Evolutionary conservation across 2,113 vertebrate genomes (phyloP).

Genomic region (Etia nguti): DNA sequence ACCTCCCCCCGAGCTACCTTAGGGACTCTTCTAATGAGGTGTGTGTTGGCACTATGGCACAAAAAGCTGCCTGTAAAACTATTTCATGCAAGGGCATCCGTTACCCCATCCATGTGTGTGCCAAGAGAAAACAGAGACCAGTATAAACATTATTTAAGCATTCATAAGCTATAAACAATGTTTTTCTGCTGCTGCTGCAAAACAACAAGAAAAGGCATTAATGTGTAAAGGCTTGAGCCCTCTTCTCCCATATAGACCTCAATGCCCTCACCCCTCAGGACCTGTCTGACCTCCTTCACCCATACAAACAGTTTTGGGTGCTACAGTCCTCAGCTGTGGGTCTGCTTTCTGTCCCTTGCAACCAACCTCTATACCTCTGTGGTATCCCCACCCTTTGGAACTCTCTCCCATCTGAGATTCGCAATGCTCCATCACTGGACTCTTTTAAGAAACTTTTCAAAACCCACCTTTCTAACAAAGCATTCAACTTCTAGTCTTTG

Average conservation of each 20-base stretch:
- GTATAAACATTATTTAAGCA: neutral
- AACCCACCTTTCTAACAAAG: neutral
- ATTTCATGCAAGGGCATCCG: neutral
- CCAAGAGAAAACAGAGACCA: neutral
- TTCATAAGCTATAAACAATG: neutral
- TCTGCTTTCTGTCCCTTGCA: neutral
- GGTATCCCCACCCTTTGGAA: neutral
- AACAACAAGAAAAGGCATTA: neutral
- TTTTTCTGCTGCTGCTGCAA: neutral
- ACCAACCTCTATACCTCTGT: neutral
- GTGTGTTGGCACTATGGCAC: constrained; percentile 33
- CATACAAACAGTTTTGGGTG: neutral
- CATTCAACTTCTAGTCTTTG: neutral
- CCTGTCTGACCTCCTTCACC: neutral
- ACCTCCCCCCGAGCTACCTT: constrained; percentile 14
- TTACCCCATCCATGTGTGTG: neutral
- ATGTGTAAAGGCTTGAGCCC: neutral
- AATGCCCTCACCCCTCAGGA: neutral
- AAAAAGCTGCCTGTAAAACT: constrained; percentile 17
- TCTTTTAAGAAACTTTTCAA: neutral
- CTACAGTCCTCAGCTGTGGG: neutral
- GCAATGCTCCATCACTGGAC: neutral
- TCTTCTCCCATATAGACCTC: neutral
- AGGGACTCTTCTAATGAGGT: constrained; percentile 61
- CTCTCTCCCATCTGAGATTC: neutral